Evolutionary conservation across 1,140 invertebrate species (phyloP).

Genomic region (Meteorus sp.): DNA sequence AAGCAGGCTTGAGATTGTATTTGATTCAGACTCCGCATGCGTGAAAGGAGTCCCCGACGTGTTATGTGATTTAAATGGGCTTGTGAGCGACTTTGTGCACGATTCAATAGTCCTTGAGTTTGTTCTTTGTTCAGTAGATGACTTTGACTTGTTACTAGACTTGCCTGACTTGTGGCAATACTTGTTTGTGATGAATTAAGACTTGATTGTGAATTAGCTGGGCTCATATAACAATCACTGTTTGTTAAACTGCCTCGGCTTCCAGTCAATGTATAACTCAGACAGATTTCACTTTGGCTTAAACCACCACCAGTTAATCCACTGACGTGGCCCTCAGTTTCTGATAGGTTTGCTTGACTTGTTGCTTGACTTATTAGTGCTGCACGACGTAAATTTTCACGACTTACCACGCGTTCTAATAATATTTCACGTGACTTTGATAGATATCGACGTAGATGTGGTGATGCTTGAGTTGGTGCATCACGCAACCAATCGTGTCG

Average conservation of each 20-base stretch:
- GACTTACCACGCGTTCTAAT: slow-evolving; percentile 61
- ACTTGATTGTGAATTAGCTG: slow-evolving; percentile 45
- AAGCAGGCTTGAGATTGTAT: slow-evolving; percentile 52
- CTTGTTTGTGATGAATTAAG: slow-evolving; percentile 50
- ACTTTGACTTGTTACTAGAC: slow-evolving; percentile 47
- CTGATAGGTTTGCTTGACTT: slow-evolving; percentile 45
- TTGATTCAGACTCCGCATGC: slow-evolving; percentile 50
- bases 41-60: slow-evolving; percentile 44
- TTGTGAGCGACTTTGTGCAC: slow-evolving; percentile 51
- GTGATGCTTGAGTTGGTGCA: slow-evolving; percentile 51
- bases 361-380: slow-evolving; percentile 55
- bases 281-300: slow-evolving; percentile 62
- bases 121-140: slow-evolving; percentile 55
- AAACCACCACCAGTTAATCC: slow-evolving; percentile 36
- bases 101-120: slow-evolving; percentile 50
- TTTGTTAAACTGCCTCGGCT: slow-evolving; percentile 51
- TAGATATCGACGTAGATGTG: slow-evolving; percentile 57
- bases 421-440: slow-evolving; percentile 65
- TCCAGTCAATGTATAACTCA: slow-evolving; percentile 46
- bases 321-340: slow-evolving; percentile 32
- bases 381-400: slow-evolving; percentile 55
- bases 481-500: slow-evolving; percentile 64
- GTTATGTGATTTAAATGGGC: slow-evolving; percentile 46
- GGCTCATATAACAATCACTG: slow-evolving; percentile 52
- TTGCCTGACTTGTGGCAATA: slow-evolving; percentile 44